Evolutionary conservation across 2,888 invertebrate species (phyloP), one percentile per base, ranked within the genome.

Genomic region (Herminia tarsipennalis): DNA sequence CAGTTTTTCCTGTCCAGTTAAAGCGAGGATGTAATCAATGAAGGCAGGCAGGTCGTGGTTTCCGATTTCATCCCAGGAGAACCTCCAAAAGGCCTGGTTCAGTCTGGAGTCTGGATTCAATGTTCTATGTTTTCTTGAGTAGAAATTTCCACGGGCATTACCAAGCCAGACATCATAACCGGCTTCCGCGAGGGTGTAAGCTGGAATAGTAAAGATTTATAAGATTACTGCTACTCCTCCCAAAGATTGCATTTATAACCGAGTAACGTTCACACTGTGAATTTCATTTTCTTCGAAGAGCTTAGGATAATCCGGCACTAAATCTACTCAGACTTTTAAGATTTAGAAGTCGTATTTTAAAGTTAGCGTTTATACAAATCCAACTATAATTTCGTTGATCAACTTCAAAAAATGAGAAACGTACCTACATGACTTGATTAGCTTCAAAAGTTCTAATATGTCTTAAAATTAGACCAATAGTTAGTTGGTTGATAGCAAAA

Each of bases 131-230:
- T 51, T 56, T 3, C 92, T 84, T 2, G 93, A 93, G 74, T 94
- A 95, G 29, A 80, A 91, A 71, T 94, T 96, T 1, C 97, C 97
- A 1, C 97, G 92, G 9, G 93, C 93, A 75, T 96, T 97, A 0
- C 95, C 94, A 70, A 97, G 78, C 97, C 97, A 97, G 0, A 95
- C 94, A 61, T 95, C 95, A 63, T 93, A 95, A 9, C 94, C 94
- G 28, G 88, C 83, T 51, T 95, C 94, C 1, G 94, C 93, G 3
- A 95, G 76, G 4, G 89, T 41, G 58, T 86, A 87, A 0, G 60
- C 85, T 86, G 56, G 0, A 39, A 56, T 47, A 8, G 38, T 13
- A 35, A 16, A 10, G 6, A 8, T 14, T 29, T 3, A 13, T 13
- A 8, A 13, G 9, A 29, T 16, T 9, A n/a, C 4, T 2, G 5